These are phyloP conservation scores for Amphilophus citrinellus DNA, from an alignment of 2,113 vertebrate species.

Conservation along the genomic window DNA sequence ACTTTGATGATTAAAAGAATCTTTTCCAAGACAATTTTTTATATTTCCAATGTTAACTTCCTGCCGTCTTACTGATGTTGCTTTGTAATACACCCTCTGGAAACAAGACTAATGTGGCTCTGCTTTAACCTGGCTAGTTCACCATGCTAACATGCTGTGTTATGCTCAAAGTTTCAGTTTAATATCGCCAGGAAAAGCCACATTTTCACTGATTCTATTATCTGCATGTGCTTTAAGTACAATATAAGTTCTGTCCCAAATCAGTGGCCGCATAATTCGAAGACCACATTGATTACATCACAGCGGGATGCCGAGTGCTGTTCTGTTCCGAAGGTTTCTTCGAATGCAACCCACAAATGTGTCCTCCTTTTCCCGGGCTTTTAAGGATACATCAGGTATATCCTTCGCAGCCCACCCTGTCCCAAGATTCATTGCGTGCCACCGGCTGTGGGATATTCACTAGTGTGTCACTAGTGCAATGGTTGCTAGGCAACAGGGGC, in stretches of 20 bases:
- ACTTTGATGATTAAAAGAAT: neutral
- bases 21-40: neutral
- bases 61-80: too few relatives aligned
- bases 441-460: neutral
- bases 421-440: neutral
- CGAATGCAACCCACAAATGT: neutral
- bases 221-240: neutral
- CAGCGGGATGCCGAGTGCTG: neutral
- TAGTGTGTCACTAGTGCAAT: neutral
- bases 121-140: neutral
- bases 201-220: too few relatives aligned
- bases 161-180: neutral
- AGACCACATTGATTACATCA: neutral
- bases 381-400: neutral
- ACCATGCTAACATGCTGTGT: neutral
- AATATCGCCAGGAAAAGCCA: neutral
- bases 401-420: neutral
- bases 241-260: neutral
- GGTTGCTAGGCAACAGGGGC: conserved; percentile 8
- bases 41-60: too few relatives aligned
- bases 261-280: neutral
- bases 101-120: too few relatives aligned
- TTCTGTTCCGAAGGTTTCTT: neutral
- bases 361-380: neutral
- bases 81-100: neutral